Evolutionary conservation across 2,797 vertebrate genomes (phyloP).

Genomic region (Anabacerthia variegaticeps): DNA sequence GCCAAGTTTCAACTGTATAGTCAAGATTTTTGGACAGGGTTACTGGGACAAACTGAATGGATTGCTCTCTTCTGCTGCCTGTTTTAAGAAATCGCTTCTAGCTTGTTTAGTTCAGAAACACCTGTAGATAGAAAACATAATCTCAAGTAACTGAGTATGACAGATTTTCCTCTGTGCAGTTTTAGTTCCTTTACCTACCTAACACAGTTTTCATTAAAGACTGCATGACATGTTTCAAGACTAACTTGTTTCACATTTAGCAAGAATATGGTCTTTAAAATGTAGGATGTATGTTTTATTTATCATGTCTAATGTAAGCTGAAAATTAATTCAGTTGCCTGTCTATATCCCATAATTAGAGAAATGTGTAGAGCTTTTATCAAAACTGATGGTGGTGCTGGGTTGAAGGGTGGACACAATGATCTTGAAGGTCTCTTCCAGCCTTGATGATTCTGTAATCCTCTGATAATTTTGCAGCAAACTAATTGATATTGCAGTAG

Average conservation of each 20-base stretch:
- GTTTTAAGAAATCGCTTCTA: constrained; percentile 20
- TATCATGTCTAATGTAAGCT: not conserved
- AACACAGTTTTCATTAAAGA: not conserved
- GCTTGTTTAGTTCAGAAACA: not conserved
- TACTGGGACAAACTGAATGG: constrained; percentile 26
- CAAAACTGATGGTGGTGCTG: not conserved
- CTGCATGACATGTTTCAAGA: not conserved
- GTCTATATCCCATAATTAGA: not conserved
- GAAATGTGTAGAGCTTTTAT: not conserved
- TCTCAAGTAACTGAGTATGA: constrained; percentile 25
- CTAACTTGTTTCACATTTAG: not conserved
- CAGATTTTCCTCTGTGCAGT: not conserved
- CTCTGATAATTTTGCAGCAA: not conserved
- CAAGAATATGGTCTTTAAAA: not conserved
- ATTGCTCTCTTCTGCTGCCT: constrained; percentile 7
- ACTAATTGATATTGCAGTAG: not conserved
- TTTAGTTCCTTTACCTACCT: not conserved
- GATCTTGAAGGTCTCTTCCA: not conserved
- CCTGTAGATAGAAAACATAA: not conserved
- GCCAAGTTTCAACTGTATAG: constrained; percentile 63
- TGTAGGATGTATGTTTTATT: not conserved
- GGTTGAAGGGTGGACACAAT: rapidly evolving
- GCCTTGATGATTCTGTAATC: not conserved
- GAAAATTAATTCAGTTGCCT: not conserved
- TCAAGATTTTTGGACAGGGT: constrained; percentile 40